Evolutionary conservation across 2,113 vertebrate genomes (phyloP), one percentile per base, ranked within the genome.

Genomic region (Alosa alosa): DNA sequence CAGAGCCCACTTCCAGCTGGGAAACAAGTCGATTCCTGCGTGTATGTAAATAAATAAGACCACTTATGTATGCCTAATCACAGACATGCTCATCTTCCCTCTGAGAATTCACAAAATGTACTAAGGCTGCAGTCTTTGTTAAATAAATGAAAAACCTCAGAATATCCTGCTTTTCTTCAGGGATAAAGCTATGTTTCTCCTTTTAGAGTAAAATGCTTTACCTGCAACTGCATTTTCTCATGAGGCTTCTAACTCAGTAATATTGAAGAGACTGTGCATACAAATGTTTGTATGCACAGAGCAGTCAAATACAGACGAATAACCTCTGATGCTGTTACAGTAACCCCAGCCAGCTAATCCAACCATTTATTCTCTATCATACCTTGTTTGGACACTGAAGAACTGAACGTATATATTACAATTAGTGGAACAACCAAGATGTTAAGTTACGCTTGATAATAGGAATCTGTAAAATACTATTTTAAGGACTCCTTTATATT

Each of bases 1-100:
- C 89, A 84, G 89, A 91, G 92, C 84, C 75, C 84, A 60, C 60
- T 81, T 90, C 86, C 81, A 84, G 84, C 81, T 50, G n/a, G 49
- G 83, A 85, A 88, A 83, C 31, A 89, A 84, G 46, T 83, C 22
- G 72, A 39, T 78, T 78, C 31, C 31, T 78, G 31, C 15, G 72
- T 78, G 72, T 15, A 36, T 78, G 25, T 78, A 78, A 78, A 78
- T 78, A 78, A 78, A 78, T 78, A 78, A 78, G 36, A 78, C 36
- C 72, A 78, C 72, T 78, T 78, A 78, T 78, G 72, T 78, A 78
- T 78, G 72, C 72, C 15, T 78, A 78, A 36, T 78, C 31, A 78
- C 72, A 39, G 25, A 39, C 72, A 78, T 78, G 31, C 15, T 78
- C 72, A 78, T 78, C 72, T 78, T 39, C 15, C 72, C 72, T 78